Base-by-base conservation (phyloP, 2,797 vertebrate species). In the Gymnocypris eckloni region DNA sequence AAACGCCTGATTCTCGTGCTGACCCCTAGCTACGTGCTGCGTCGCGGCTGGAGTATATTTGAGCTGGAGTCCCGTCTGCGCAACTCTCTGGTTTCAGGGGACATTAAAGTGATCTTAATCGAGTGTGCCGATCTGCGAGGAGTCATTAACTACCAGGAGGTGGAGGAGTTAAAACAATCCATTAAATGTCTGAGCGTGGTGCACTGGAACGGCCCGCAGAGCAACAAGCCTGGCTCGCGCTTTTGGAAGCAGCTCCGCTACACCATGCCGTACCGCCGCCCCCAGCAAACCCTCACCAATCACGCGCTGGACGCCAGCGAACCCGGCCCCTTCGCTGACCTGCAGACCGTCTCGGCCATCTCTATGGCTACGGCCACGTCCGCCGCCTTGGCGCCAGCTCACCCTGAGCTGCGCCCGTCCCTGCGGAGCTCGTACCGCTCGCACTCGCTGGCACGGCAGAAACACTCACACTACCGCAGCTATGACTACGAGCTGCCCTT, bases 161-260 rank as follows among this genome's bases (percentile, higher is more conserved):
- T 99, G 41, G 98, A 99, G 93, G 97, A 98, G 12, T 97, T 99
- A 78, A 99, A 99, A 92, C 98, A 99, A 79, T 98, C 97, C 90
- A 99, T 99, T 91, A 99, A 99, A 93, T 97, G 97, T 89, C 96
- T 99, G 90, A 98, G 97, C 0, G 98, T 99, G 91, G 98, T 99
- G 95, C 99, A 98, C 94, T 99, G 98, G 98, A 96, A 94, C 0
- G 98, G 98, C 93, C 96, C 97, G 90, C 96, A 97, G 93, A 99
- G 98, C 96, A 99, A 98, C 97, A 98, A 98, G 95, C 96, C 98
- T 90, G 97, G 95, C 96, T 99, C 98, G 89, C 97, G 97, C 92
- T 99, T 99, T 95, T 99, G 98, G 98, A 99, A 99, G 96, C 97
- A 97, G 95, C 97, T 99, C 95, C 98, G 97, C 93, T 99, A 99